phyloP scores from a whole-genome alignment of 92 coral and sea anemone genomes.

The Porites divaricata region DNA sequence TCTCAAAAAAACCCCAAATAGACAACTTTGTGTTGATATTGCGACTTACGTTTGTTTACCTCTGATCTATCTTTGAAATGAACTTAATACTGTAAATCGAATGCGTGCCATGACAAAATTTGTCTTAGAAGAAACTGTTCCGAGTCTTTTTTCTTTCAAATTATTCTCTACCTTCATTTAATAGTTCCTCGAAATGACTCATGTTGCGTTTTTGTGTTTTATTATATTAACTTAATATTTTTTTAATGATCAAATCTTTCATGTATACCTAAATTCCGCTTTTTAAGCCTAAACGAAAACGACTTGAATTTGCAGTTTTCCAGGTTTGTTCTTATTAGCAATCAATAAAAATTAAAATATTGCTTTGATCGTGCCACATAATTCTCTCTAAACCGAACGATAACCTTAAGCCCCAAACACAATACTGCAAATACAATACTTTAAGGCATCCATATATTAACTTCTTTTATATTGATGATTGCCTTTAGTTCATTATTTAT shows the following conservation, averaged over 20 bases:
- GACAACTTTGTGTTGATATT: not conserved
- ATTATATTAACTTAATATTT: not conserved
- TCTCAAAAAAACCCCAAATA: no score
- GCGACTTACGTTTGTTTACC: not conserved
- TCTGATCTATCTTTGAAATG: no score
- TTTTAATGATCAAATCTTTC: not conserved
- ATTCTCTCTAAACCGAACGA: constrained; percentile 24
- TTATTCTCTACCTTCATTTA: not conserved
- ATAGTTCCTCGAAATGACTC: constrained; percentile 15
- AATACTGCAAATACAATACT: constrained; percentile 19
- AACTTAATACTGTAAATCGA: not conserved
- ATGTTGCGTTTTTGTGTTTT: not conserved
- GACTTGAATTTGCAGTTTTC: not conserved
- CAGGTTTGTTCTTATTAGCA: not conserved
- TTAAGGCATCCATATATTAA: constrained; percentile 43
- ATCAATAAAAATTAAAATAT: constrained; percentile 1
- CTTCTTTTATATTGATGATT: constrained; percentile 20
- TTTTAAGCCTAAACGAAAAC: no score
- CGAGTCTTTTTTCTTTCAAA: not conserved
- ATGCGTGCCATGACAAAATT: not conserved
- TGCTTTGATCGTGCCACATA: not conserved
- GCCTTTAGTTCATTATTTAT: constrained; percentile 33
- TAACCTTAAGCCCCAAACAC: constrained; percentile 33
- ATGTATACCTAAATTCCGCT: not conserved
- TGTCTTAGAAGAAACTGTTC: not conserved